Evolutionary conservation across 2,888 invertebrate genomes (phyloP), one percentile per base, ranked within the genome.

Genomic region (Chloroclysta siterata): DNA sequence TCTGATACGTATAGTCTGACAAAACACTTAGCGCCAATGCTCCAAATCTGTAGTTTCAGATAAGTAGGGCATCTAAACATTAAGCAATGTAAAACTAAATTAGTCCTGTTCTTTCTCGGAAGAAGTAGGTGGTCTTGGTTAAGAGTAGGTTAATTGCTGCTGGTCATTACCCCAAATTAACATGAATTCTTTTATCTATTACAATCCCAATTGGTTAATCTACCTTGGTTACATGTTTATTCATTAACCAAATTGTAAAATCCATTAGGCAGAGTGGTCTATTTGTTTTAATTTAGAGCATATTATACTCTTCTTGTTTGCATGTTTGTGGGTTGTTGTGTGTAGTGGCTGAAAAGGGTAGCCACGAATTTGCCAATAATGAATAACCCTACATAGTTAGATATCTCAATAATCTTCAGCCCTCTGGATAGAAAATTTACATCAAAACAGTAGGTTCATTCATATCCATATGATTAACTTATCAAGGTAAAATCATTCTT

Each of bases 101-200:
- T 42, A 3, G 44, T 54, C 42, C 15, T 47, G 15, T 29, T 39
- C 54, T 44, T 29, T 39, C 54, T 41, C 29, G 44, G 60, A 59
- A 65, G 5, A 41, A 60, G 55, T 51, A 44, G 55, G 42, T 36
- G 52, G 55, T 48, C 48, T 44, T 44, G 36, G 57, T 39, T 15
- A 15, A 56, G 69, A 70, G 60, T 72, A 66, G 72, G 72, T 70
- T 72, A 72, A 72, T 70, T 60, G 54, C 57, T 56, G 47, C 46
- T 41, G 51, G 66, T 68, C 62, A 68, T 70, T 72, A 72, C 68
- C 65, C 66, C 47, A 66, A 65, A 70, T 69, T 53, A 63, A 53
- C 52, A 62, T 29, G 15, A 50, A 48, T 56, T 61, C 60, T 53
- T 51, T 60, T 64, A 68, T 60, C 56, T 48, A 28, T 54, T 33